Base-by-base conservation (phyloP, 2,113 vertebrate genomes). In the Okapia johnstoni region DNA sequence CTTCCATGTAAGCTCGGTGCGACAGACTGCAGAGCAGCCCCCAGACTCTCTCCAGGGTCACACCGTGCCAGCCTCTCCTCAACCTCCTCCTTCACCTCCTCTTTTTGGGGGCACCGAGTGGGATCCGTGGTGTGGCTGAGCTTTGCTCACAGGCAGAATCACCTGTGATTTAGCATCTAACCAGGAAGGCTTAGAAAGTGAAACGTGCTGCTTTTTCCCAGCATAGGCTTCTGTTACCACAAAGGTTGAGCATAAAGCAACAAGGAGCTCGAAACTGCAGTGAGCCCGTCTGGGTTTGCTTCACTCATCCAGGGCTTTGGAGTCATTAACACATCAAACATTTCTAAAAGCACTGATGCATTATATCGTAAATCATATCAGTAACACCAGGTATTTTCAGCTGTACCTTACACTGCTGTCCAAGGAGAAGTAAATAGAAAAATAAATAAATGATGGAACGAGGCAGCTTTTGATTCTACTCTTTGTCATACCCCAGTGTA, bases 381-480 rank as follows among this genome's bases (percentile, higher is more conserved):
- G 57, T 80, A 86, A 70, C 40, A 60, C 36, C 46, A 36, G 61
- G 14, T 79, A 6, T 96, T 98, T 94, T 81, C 85, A 66, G 3
- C 66, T 70, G 48, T 91, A 21, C 15, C 12, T 91, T 85, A 76
- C 50, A 36, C 21, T 73, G 19, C n/a, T 88, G 61, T 80, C 81
- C 85, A 85, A 83, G 48, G 21, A 93, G 33, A 88, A 91, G 25
- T 70, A 95, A 96, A 80, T 76, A 80, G 46, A 89, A 89, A 96
- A 57, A 85, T 92, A 83, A 93, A 70, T 33, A 43, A 83, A 84
- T 26, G 26, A 46, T 81, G 76, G 90, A 73, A 87, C 48, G 54
- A 30, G 21, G 33, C 81, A 23, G 26, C 14, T 91, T 55, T 81
- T 87, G 12, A 73, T 88, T 90, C 58, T 93, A 14, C 57, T 93